Percentiles rank a stretch among this genome's conserved stretches.
These are phyloP conservation scores for Oceanodroma leucorhoa DNA, from an alignment of 2,797 vertebrate genomes.

Conservation along the genomic window DNA sequence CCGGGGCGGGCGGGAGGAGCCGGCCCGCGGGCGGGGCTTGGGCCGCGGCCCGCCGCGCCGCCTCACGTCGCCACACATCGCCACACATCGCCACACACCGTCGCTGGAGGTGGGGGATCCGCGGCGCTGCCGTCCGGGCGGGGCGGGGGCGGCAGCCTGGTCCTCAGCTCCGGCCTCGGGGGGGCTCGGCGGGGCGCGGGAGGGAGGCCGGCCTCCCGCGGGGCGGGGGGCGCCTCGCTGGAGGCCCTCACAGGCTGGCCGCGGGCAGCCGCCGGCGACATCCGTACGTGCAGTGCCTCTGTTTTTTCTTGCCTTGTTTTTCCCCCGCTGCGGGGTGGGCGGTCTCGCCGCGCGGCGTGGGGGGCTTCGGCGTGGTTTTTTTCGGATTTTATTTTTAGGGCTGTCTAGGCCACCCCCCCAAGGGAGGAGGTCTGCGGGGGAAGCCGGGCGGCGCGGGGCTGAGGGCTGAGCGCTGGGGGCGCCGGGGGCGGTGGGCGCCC, in stretches of 20 bases:
- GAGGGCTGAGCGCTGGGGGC: background rate
- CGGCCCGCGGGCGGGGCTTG: background rate
- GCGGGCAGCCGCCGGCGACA: too few species aligned
- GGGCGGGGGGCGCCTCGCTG: background rate
- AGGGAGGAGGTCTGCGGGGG: background rate
- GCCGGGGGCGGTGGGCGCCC: background rate
- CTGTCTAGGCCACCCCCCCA: too few species aligned
- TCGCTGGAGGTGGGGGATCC: background rate
- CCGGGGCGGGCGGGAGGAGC: background rate
- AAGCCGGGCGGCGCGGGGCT: background rate
- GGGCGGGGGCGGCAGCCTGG: rapidly evolving
- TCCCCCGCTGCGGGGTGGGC: background rate
- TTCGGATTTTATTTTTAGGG: background rate
- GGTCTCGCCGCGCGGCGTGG: background rate
- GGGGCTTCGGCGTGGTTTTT: background rate
- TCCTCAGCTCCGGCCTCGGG: rapidly evolving
- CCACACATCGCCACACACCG: background rate
- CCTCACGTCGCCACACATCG: too few species aligned
- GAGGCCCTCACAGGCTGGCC: background rate
- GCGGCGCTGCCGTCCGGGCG: background rate
- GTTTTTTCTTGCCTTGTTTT: background rate
- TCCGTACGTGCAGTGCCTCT: background rate
- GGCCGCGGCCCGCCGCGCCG: background rate
- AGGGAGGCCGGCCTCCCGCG: background rate
- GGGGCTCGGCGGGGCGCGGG: background rate